Evolutionary conservation across 2,888 invertebrate species (phyloP), one percentile per base, ranked within the genome.

Genomic region (Lasius platythorax): DNA sequence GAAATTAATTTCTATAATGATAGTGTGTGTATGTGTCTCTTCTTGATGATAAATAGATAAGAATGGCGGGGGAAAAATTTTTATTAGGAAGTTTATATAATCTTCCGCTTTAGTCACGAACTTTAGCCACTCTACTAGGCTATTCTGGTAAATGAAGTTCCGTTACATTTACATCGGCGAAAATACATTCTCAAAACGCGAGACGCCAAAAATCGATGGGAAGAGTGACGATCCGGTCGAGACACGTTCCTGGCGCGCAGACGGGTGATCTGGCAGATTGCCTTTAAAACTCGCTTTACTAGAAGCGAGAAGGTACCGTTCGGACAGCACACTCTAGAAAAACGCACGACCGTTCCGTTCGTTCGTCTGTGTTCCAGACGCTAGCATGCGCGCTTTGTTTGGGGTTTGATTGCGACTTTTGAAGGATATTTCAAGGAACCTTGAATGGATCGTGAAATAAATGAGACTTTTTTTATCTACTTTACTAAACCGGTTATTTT

Each of bases 261-360:
- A 33, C 61, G 40, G 56, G 28, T 43, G 79, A 70, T 79, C 67
- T 73, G 79, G 70, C 79, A 85, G 83, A 86, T 87, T 79, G 83
- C 70, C 58, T 83, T 83, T 87, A 83, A 87, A 87, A 87, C 87
- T 43, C 82, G 87, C 87, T 83, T 87, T 74, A 43, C 83, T 86
- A 78, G 79, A 87, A 86, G 78, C 64, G 37, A 82, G 68, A 76
- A 53, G 76, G 79, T 86, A 87, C 86, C 86, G 86, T 87, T 86
- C 70, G 43, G 11, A 40, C 53, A 56, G 37, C 68, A 33, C 43
- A 40, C 40, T 76, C 50, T 33, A 70, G 76, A 72, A 86, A 82
- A 83, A 82, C 70, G n/a, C 50, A 70, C 46, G 63, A 50, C 33
- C 63, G 53, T 68, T 64, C 18, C 43, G 43, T 37, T 53, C 58